Evolutionary conservation across 53 echinoderm and acorn worm genomes (phyloP), one percentile per base, ranked within the genome.

Genomic region (Crossaster papposus): DNA sequence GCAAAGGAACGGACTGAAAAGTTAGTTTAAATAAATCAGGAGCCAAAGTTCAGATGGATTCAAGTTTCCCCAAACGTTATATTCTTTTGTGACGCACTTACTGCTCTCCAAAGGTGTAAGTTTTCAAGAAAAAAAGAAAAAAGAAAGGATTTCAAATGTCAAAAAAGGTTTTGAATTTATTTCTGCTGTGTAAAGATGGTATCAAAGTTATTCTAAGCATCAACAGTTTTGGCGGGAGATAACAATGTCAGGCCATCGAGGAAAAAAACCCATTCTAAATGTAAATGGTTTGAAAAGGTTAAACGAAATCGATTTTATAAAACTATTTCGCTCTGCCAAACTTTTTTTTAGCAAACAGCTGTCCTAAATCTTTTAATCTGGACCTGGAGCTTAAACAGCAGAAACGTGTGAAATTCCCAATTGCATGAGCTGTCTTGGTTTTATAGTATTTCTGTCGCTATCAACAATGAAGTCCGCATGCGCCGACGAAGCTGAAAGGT

Each of bases 91-190:
- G 23, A 29, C 50, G 30, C 53, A 13, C 53, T 22, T 26, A 68
- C n/a, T n/a, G 20, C 23, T 14, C 64, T n/a, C 22, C 12, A 62
- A 62, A 26, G 12, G 34, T 68, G 64, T 55, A 2, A 7, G 44
- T 82, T 82, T 82, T 82, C 37, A 44, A 82, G 35, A 44, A 44
- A 44, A 44, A 9, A 44, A 82, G 35, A 44, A 44, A 44, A 44
- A 9, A 44, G 37, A 82, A 36, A 24, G 36, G n/a, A 20, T 68
- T 14, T 37, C 36, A 68, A 73, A 82, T 82, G 82, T 68, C 82
- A 82, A 82, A 82, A 82, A 65, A 44, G 28, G 82, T 23, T 64
- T 82, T 37, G 63, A 24, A 68, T 55, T 81, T 58, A 29, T 20
- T 72, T 24, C 3, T 17, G 29, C 35, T 64, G 30, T 33, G 15